Evolutionary conservation across 1,140 invertebrate species (phyloP).

Genomic region (Acromyrmex heyeri): DNA sequence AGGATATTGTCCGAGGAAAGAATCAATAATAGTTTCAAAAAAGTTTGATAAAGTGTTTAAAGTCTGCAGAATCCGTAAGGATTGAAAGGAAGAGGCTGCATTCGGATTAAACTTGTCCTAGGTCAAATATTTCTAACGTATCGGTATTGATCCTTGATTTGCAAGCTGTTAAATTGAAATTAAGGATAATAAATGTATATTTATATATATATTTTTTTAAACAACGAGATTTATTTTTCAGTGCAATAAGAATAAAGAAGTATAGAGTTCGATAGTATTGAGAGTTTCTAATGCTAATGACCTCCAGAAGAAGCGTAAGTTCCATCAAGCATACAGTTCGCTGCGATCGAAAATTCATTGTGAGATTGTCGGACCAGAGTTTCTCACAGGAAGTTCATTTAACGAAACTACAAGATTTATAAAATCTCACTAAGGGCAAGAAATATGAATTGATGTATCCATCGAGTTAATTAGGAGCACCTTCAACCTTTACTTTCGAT

Average conservation of each 20-base stretch:
- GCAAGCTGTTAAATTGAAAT: neutral
- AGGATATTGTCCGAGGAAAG: neutral
- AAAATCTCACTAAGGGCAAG: neutral
- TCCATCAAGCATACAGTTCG: neutral
- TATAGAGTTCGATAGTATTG: neutral
- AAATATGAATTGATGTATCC: neutral
- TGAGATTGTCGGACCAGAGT: neutral
- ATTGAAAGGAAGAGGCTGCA: neutral
- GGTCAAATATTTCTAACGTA: conserved; percentile 4
- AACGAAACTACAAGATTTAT: neutral
- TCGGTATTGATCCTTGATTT: neutral
- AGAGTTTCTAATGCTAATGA: too few relatives aligned
- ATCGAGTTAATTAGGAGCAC: neutral
- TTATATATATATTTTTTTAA: neutral
- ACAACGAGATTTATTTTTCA: neutral
- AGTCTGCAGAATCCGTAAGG: neutral
- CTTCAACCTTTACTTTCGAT: neutral
- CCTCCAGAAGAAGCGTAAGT: neutral
- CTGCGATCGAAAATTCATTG: neutral
- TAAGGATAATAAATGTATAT: neutral
- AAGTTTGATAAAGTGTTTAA: neutral
- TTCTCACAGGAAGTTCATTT: neutral
- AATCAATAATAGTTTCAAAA: neutral
- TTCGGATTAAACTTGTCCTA: conserved; percentile 6
- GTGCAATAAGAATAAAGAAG: neutral